Conservation (phyloP, 2,888 invertebrate genomes). For the Folsomia candida region DNA sequence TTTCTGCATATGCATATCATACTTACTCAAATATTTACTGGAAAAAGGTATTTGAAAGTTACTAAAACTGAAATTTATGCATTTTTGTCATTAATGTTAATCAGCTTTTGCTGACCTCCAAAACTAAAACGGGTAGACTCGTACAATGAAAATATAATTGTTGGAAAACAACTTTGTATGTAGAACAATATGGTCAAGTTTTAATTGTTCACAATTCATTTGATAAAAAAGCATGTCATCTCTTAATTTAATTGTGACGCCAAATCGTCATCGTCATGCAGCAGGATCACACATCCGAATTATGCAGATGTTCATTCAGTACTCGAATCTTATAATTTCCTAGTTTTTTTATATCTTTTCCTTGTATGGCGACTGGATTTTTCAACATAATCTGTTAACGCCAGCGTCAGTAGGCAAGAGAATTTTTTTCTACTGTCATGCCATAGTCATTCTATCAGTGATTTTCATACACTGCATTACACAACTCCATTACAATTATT, state of each 20-base stretch:
- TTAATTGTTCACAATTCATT: not conserved
- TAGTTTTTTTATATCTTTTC: not conserved
- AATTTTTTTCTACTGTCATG: no score
- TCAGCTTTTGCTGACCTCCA: not conserved
- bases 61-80: not conserved
- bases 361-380: not conserved
- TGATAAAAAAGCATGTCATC: not conserved
- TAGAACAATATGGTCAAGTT: not conserved
- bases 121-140: not conserved
- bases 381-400: conserved; percentile 7
- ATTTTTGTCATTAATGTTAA: not conserved
- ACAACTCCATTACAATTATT: not conserved
- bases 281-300: not conserved
- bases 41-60: no score
- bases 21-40: no score
- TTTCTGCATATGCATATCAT: no score
- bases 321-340: not conserved
- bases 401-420: no score
- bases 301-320: not conserved
- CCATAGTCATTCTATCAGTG: no score
- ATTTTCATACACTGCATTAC: not conserved
- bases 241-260: conserved; percentile 9
- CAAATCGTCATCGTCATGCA: not conserved
- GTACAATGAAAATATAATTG: not conserved
- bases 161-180: not conserved